phyloP scores from a whole-genome alignment of 2,113 vertebrate species.

The Nothoprocta perdicaria region DNA sequence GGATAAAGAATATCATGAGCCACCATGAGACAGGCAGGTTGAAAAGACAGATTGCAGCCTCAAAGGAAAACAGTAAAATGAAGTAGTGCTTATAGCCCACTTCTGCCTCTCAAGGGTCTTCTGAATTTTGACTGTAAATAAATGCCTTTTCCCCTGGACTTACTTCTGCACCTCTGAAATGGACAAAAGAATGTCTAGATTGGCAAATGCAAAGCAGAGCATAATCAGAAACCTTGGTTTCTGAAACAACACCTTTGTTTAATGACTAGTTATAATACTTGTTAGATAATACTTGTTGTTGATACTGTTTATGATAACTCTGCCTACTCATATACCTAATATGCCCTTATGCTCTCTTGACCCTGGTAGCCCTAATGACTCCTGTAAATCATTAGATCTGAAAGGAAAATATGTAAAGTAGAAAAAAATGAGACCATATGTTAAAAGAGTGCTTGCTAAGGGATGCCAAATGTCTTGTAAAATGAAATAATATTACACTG shows the following conservation, averaged over 20 bases:
- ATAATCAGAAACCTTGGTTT: neutral
- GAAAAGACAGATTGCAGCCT: neutral
- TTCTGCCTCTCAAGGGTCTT: neutral
- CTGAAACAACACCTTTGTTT: neutral
- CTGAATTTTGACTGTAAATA: neutral
- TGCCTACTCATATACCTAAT: neutral
- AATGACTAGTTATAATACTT: neutral
- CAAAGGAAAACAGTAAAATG: neutral
- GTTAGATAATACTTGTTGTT: too few relatives aligned
- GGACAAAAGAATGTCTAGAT: neutral
- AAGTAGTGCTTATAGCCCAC: neutral
- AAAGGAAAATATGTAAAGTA: neutral
- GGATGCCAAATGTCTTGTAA: neutral
- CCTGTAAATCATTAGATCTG: conserved; percentile 7
- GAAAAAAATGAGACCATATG: neutral
- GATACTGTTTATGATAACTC: conserved; percentile 1
- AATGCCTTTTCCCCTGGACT: neutral
- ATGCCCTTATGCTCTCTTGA: neutral
- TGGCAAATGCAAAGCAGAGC: neutral
- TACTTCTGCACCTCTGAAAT: neutral
- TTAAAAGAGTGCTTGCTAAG: neutral
- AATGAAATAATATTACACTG: neutral
- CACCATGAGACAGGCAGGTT: neutral
- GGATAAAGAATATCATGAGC: neutral
- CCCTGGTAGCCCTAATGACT: neutral